Evolutionary conservation across 2,797 vertebrate genomes (phyloP), one percentile per base, ranked within the genome.

Genomic region (Euphonia xanthogaster): DNA sequence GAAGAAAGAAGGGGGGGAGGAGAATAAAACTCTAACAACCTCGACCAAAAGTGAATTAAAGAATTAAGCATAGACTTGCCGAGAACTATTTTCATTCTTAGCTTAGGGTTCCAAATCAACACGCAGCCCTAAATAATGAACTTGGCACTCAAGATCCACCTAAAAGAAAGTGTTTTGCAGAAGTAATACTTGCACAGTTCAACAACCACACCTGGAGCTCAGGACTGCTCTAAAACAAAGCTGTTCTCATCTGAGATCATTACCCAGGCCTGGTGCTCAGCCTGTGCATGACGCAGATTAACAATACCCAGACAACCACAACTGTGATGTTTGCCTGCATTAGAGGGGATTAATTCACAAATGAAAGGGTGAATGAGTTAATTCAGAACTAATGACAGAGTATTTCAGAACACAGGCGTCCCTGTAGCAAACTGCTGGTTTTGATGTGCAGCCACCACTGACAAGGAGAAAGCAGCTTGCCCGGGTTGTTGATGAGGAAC

Each of bases 331-430:
- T 91, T 80, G 83, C 60, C 86, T 90, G 70, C 66, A 81, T 80
- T 50, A 87, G 72, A 88, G 39, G 54, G 86, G 65, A 92, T 96
- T 96, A 93, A 95, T 80, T 83, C 86, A 75, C 76, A 82, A 94
- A 93, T 79, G 67, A 96, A 95, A 94, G 86, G 70, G 40, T 47
- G 65, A 91, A 80, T 16, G 67, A 84, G 40, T 92, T 88, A 87
- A 95, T 94, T 93, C 65, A 93, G 74, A 94, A 79, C 53, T 88
- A 95, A 95, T 70, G 66, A 88, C 61, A 93, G 87, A 90, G n/a
- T 40, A 60, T 63, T 93, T 63, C 66, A 76, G 74, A 89, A 68
- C 57, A 62, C 61, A 54, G 60, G 65, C 84, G 31, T 27, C 79
- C 68, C 45, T 57, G 9, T 22, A 94, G 62, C 86, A 62, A 87